Evolutionary conservation across 2,888 invertebrate species (phyloP).

Genomic region (Campoletis raptor): DNA sequence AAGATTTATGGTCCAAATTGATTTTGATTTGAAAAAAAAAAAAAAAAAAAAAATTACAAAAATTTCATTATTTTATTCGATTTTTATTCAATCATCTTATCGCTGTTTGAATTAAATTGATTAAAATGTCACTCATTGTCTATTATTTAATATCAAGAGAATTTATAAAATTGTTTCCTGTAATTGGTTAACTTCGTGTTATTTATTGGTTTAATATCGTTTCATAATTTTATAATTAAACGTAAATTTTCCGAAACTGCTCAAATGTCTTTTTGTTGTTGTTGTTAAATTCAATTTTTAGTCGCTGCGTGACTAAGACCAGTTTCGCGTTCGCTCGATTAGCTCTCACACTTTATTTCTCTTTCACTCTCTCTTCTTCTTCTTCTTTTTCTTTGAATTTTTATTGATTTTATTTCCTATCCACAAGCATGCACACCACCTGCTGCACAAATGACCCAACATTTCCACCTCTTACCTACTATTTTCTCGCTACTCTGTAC

Average conservation of each 20-base stretch:
- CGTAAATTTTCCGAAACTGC: neutral
- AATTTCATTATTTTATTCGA: neutral
- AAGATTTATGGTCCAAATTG: slow-evolving; percentile 10
- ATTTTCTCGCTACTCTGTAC: slow-evolving; percentile 55
- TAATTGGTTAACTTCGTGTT: neutral
- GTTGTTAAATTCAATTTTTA: neutral
- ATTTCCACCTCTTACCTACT: slow-evolving; percentile 31
- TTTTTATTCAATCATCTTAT: neutral
- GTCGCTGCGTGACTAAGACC: neutral
- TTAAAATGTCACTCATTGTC: neutral
- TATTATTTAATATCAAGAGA: neutral
- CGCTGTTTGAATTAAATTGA: neutral
- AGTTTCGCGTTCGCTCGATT: slow-evolving; percentile 32
- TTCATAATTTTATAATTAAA: no score
- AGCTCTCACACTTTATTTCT: slow-evolving; percentile 14
- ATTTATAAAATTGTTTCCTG: neutral
- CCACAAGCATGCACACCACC: slow-evolving; percentile 48
- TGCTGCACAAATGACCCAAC: slow-evolving; percentile 50
- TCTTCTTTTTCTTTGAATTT: neutral
- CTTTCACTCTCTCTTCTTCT: slow-evolving; percentile 30
- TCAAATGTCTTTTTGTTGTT: neutral
- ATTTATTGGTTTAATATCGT: no score
- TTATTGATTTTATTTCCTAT: neutral
- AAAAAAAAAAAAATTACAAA: no score
- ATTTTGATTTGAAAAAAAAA: neutral